Evolutionary conservation across 2,888 invertebrate species (phyloP).

Genomic region (Pimpla rufipes): DNA sequence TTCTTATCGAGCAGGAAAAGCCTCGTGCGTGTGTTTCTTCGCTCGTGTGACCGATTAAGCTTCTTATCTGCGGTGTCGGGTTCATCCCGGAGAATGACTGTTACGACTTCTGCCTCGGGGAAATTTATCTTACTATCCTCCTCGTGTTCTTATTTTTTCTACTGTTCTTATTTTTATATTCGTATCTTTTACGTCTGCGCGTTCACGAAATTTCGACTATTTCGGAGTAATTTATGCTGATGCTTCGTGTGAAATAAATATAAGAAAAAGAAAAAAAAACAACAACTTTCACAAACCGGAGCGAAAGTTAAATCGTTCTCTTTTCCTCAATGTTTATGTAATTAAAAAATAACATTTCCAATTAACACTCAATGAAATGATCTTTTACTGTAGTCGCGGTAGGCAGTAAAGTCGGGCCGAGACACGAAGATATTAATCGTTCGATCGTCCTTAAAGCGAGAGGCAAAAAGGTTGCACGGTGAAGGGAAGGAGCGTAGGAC

Average conservation of each 20-base stretch:
- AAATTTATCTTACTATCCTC: not conserved
- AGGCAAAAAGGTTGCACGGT: constrained; percentile 9
- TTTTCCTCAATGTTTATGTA: not conserved
- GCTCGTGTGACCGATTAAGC: constrained; percentile 7
- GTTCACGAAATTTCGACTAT: not conserved
- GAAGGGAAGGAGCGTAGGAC: constrained; percentile 62
- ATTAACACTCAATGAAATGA: no score
- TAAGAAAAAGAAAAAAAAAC: not conserved
- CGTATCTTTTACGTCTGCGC: not conserved
- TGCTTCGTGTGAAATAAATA: not conserved
- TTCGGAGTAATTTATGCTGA: not conserved
- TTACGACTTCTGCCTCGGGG: not conserved
- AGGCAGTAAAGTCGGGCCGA: not conserved
- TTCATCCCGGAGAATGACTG: constrained; percentile 24
- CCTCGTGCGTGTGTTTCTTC: not conserved
- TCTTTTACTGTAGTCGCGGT: not conserved
- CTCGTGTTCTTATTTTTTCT: not conserved
- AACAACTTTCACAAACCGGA: not conserved
- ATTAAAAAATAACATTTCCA: not conserved
- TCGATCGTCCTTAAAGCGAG: constrained; percentile 12
- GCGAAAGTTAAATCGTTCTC: not conserved
- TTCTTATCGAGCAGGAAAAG: constrained; percentile 38
- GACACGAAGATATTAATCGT: not conserved
- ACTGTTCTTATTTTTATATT: not conserved
- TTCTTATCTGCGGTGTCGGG: constrained; percentile 24